phyloP scores from a whole-genome alignment of 1,140 invertebrate species.

The Pogonus chalceus region DNA sequence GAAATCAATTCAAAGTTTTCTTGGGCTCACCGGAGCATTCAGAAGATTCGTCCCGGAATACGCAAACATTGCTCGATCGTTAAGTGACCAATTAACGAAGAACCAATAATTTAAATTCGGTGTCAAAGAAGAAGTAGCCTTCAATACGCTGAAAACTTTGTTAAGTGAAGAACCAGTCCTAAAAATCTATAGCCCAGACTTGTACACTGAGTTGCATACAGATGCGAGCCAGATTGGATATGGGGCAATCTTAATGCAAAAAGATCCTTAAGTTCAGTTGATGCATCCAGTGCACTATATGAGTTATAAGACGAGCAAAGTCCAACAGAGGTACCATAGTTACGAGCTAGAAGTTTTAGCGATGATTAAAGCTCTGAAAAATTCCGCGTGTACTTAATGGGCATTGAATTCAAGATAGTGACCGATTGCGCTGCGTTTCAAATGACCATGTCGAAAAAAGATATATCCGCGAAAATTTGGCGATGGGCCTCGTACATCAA shows the following conservation, averaged over 20 bases:
- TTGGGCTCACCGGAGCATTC: slow-evolving; percentile 22
- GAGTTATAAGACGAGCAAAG: slow-evolving; percentile 30
- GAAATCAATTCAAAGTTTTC: slow-evolving; percentile 20
- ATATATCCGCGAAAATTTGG: slow-evolving; percentile 17
- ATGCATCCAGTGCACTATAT: slow-evolving; percentile 37
- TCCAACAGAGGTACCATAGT: slow-evolving; percentile 32
- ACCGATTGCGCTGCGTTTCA: slow-evolving; percentile 33
- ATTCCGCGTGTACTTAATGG: slow-evolving; percentile 39
- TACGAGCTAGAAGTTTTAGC: slow-evolving; percentile 42
- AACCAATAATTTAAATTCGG: slow-evolving; percentile 15
- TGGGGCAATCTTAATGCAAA: slow-evolving; percentile 30
- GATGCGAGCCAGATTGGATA: slow-evolving; percentile 27
- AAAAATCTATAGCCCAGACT: slow-evolving; percentile 18
- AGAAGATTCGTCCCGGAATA: slow-evolving; percentile 20
- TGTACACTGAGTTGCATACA: slow-evolving; percentile 29
- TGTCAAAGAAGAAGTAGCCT: slow-evolving; percentile 10
- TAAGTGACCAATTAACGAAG: slow-evolving; percentile 15
- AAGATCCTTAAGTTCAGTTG: slow-evolving; percentile 21
- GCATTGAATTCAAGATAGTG: slow-evolving; percentile 36
- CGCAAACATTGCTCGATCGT: slow-evolving; percentile 15
- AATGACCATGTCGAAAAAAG: slow-evolving; percentile 24
- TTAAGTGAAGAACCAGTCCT: neutral
- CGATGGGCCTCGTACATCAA: neutral
- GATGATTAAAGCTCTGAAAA: slow-evolving; percentile 39
- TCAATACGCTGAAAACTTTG: slow-evolving; percentile 14